These are phyloP conservation scores for Dallia pectoralis DNA, from an alignment of 2,797 vertebrate species.

Conservation along the genomic window DNA sequence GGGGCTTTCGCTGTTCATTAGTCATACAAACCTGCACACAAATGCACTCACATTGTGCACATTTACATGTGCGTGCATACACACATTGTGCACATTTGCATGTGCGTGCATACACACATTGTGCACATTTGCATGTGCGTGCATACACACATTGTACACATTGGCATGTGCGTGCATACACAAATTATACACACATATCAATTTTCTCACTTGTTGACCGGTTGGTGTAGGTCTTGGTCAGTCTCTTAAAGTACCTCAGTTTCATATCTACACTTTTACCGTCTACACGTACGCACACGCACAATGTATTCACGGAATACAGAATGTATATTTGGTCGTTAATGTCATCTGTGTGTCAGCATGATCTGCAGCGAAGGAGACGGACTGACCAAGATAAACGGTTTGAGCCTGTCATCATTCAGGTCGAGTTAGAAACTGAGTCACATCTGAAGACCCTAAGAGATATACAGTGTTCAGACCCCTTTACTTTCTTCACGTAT, in stretches of 20 bases:
- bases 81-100: neutral
- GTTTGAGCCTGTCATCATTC: neutral
- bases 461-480: too few species aligned
- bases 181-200: too few species aligned
- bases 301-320: neutral
- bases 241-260: neutral
- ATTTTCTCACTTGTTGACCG: neutral
- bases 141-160: too few species aligned
- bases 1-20: neutral
- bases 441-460: neutral
- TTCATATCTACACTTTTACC: neutral
- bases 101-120: neutral
- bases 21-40: neutral
- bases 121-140: neutral
- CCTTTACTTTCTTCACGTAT: too few species aligned
- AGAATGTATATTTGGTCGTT: conserved; percentile 32
- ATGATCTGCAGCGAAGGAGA: neutral
- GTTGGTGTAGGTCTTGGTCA: neutral
- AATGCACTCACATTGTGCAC: neutral
- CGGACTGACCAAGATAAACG: neutral
- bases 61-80: neutral
- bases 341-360: conserved; percentile 19
- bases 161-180: neutral
- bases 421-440: neutral
- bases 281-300: neutral